Evolutionary conservation across 2,797 vertebrate genomes (phyloP), one percentile per base, ranked within the genome.

Genomic region (Bovichtus diacanthus): DNA sequence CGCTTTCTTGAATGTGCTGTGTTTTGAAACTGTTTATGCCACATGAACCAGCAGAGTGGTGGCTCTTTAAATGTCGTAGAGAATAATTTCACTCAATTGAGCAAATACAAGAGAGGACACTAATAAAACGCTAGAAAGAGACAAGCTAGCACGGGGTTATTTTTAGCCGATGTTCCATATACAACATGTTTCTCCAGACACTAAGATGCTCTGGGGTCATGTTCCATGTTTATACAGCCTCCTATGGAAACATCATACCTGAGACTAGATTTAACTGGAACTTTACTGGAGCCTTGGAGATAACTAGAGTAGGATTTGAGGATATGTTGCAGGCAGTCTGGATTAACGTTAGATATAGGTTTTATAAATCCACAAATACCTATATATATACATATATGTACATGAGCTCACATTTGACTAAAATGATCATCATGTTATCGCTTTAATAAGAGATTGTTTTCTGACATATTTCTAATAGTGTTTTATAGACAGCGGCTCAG

Each of bases 81-180:
- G 70, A 72, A 81, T 77, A 63, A 78, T 83, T 86, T 69, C 6
- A 59, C 65, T 83, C 76, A 81, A 78, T 87, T 82, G 83, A 87
- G 70, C 74, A 80, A 84, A 74, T 69, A 70, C 59, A 63, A 68
- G 71, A 51, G 47, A 51, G 71, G 61, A 65, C 41, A 56, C 78
- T 82, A 81, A 83, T 80, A 80, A 84, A 84, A 84, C 58, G 75
- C 66, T 61, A 61, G 68, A 82, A 51, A 69, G 82, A 85, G 60
- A 78, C 70, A 39, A 64, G 68, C 66, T 51, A 50, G 73, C 70
- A 70, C 44, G 0, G n/a, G 63, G 85, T 82, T 94, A 93, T 93
- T 94, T 93, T 90, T 93, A 93, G 87, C 73, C 1, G 0, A 68
- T 74, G 74, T 91, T 91, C 68, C 74, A 88, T 92, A 90, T 87